Conservation (phyloP, 2,113 vertebrate genomes). For the Geothlypis trichas region DNA sequence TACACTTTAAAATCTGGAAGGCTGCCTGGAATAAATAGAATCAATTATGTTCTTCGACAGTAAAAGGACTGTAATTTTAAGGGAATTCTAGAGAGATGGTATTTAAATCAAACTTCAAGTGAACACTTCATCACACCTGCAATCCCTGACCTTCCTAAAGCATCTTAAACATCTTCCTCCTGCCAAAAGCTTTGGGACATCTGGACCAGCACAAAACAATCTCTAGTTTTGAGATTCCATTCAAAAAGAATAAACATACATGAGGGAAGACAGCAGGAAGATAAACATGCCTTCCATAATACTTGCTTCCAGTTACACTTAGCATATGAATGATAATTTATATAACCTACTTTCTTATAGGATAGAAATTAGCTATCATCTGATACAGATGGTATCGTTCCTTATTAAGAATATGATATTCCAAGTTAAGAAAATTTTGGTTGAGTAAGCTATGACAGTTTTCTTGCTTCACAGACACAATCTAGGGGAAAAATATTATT, state of each 20-base stretch:
- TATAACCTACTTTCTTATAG: background rate
- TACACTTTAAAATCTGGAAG: conserved; percentile 53
- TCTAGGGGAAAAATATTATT: background rate
- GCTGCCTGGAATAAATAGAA: conserved; percentile 51
- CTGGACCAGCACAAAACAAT: background rate
- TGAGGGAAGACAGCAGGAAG: background rate
- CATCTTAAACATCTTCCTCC: background rate
- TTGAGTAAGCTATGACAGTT: background rate
- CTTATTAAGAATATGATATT: background rate
- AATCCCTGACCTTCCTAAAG: background rate
- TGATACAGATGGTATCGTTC: background rate
- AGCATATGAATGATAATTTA: background rate
- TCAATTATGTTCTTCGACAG: conserved; percentile 45
- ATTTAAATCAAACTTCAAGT: background rate
- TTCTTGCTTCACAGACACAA: background rate
- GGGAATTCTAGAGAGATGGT: background rate
- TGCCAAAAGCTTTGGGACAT: background rate
- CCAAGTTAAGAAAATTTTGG: background rate
- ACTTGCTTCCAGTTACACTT: background rate
- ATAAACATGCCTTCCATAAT: background rate
- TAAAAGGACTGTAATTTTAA: conserved; percentile 4
- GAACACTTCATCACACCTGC: background rate
- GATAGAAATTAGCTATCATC: background rate
- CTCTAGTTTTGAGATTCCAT: background rate
- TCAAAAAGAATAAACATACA: background rate